These are phyloP conservation scores for Argyresthia albistria DNA, from an alignment of 2,888 invertebrate genomes.

Conservation along the genomic window DNA sequence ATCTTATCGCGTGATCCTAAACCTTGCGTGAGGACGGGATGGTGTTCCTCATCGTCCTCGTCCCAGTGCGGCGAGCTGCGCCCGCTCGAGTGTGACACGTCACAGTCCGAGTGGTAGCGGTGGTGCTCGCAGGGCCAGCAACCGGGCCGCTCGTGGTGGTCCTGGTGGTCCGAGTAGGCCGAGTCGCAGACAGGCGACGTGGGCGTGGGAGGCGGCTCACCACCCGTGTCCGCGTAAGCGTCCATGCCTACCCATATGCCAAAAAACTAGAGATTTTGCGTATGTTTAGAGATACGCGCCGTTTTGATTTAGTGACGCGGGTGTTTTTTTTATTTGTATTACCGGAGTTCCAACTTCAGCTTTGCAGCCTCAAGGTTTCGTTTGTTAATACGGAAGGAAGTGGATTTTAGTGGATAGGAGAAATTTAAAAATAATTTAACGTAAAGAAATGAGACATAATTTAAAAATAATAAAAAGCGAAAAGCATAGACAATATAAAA, in stretches of 20 bases:
- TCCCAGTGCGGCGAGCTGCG: slow-evolving; percentile 63
- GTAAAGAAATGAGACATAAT: slow-evolving; percentile 42
- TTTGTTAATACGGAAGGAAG: slow-evolving; percentile 5
- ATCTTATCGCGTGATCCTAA: slow-evolving; percentile 25
- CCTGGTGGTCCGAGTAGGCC: slow-evolving; percentile 63
- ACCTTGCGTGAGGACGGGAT: slow-evolving; percentile 53
- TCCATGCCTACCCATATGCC: slow-evolving; percentile 41
- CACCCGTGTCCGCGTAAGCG: slow-evolving; percentile 57
- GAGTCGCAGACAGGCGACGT: slow-evolving; percentile 65
- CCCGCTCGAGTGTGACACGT: slow-evolving; percentile 52
- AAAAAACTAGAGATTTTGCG: no score
- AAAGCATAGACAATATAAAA: slow-evolving; percentile 60
- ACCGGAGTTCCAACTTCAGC: neutral
- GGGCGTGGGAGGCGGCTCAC: slow-evolving; percentile 55
- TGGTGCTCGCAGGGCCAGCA: slow-evolving; percentile 56
- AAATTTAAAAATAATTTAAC: slow-evolving; percentile 28
- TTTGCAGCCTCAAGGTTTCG: neutral
- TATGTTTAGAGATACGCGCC: neutral
- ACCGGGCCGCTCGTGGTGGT: slow-evolving; percentile 64
- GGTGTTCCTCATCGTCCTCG: slow-evolving; percentile 54
- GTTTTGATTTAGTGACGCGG: neutral
- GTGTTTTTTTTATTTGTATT: neutral
- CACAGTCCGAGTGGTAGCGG: slow-evolving; percentile 46
- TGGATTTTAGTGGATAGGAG: slow-evolving; percentile 45
- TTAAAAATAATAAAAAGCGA: slow-evolving; percentile 55